A percentile compares a stretch with the other conserved stretches of the same genome.
Evolutionary conservation across 2,797 vertebrate genomes (phyloP).

Genomic region (Macrochelys suwanniensis): DNA sequence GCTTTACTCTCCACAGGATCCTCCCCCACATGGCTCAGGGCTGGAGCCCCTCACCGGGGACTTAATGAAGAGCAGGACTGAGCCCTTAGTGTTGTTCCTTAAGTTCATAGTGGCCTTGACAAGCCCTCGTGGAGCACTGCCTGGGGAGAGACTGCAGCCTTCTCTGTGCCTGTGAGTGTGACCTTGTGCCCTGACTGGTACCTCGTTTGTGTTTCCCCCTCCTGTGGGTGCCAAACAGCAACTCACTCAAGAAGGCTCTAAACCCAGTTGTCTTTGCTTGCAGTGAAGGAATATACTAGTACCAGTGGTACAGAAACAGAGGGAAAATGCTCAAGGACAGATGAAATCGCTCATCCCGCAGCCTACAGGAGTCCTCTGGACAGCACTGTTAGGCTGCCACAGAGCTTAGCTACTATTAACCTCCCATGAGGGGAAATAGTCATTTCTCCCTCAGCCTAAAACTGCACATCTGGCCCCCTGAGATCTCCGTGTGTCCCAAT

Average conservation of each 20-base stretch:
- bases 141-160: neutral
- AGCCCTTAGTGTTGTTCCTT: neutral
- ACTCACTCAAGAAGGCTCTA: neutral
- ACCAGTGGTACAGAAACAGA: neutral
- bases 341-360: neutral
- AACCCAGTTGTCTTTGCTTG: neutral
- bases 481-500: neutral
- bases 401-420: neutral
- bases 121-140: neutral
- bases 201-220: neutral
- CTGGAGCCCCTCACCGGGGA: neutral
- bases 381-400: neutral
- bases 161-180: neutral
- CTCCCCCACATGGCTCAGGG: neutral
- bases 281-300: neutral
- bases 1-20: neutral
- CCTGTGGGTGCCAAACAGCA: neutral
- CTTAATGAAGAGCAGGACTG: neutral
- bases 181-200: neutral
- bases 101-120: neutral
- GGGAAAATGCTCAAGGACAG: neutral
- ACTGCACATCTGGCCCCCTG: neutral
- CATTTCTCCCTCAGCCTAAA: neutral
- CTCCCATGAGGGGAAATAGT: neutral
- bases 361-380: neutral